These are phyloP conservation scores for Magallana ariakensis DNA, from an alignment of 1,140 invertebrate species.

Conservation along the genomic window DNA sequence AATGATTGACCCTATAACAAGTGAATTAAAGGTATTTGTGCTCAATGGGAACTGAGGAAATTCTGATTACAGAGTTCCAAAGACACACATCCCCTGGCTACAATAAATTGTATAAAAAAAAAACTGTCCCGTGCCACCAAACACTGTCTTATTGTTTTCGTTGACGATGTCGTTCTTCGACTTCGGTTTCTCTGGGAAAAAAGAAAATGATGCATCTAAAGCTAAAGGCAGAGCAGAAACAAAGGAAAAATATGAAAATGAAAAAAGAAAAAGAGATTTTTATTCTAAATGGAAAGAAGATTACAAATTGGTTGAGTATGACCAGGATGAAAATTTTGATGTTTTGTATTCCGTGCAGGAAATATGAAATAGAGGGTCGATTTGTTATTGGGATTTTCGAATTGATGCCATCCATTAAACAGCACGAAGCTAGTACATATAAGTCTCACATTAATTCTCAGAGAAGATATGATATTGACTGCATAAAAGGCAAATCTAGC, in stretches of 20 bases:
- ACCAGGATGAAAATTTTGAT: background rate
- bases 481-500: background rate
- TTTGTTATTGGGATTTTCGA: background rate
- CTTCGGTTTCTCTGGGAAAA: background rate
- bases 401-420: background rate
- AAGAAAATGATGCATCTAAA: background rate
- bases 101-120: no score
- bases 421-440: background rate
- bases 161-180: no score
- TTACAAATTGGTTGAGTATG: background rate
- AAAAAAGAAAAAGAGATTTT: background rate
- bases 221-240: background rate
- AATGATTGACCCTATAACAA: no score
- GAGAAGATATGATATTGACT: conserved; percentile 2
- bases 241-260: background rate
- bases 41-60: no score
- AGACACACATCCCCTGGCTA: no score
- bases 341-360: conserved; percentile 10
- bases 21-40: no score
- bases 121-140: no score
- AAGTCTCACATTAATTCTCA: background rate
- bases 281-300: background rate
- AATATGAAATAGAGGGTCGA: background rate
- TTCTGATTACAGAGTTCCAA: no score
- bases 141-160: no score